phyloP scores from a whole-genome alignment of 2,797 vertebrate species.

The Microctenopoma steveboyesi region DNA sequence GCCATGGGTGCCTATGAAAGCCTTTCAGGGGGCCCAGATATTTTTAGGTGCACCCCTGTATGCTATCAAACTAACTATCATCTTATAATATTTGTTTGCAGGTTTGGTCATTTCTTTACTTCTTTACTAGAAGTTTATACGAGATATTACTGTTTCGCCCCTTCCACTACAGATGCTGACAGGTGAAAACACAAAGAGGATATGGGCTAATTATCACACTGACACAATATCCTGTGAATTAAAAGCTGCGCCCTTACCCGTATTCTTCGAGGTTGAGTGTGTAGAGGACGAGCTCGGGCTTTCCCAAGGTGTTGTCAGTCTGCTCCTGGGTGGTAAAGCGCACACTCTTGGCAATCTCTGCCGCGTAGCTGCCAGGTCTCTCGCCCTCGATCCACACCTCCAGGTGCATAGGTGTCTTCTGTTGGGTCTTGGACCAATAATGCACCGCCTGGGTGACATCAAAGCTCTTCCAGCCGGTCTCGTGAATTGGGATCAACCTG shows the following conservation, averaged over 20 bases:
- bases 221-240: slow-evolving; percentile 62
- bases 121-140: too few species aligned
- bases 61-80: background rate
- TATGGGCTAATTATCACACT: slow-evolving; percentile 57
- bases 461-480: slow-evolving; percentile 94
- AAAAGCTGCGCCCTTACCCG: slow-evolving; percentile 83
- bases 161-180: slow-evolving; percentile 21
- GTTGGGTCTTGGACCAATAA: slow-evolving; percentile 88
- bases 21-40: background rate
- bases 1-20: background rate
- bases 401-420: slow-evolving; percentile 88
- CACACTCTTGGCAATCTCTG: slow-evolving; percentile 89
- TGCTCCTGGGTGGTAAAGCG: slow-evolving; percentile 89
- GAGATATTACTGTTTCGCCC: too few species aligned
- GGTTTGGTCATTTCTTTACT: background rate
- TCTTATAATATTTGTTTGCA: background rate
- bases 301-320: slow-evolving; percentile 85
- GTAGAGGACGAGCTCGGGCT: slow-evolving; percentile 93
- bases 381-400: slow-evolving; percentile 95
- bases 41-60: slow-evolving; percentile 28
- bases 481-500: slow-evolving; percentile 90
- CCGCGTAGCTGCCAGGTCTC: slow-evolving; percentile 87
- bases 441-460: slow-evolving; percentile 96
- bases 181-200: slow-evolving; percentile 15
- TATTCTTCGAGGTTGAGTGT: slow-evolving; percentile 91